Evolutionary conservation across 2,113 vertebrate species (phyloP).

Genomic region (Paradoxurus hermaphroditus): DNA sequence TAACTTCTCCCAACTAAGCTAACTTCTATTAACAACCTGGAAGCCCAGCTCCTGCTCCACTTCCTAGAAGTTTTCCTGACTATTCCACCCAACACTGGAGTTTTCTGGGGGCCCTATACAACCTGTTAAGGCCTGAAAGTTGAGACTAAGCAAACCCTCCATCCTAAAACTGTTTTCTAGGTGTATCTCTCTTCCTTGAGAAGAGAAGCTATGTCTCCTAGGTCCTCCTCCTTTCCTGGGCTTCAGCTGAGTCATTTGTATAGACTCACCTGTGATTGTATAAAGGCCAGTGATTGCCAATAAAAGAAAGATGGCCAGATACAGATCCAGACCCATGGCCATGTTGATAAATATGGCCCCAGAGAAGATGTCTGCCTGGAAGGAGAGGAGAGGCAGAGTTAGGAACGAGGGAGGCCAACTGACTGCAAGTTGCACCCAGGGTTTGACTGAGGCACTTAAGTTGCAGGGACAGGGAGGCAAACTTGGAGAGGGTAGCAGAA

Average conservation of each 20-base stretch:
- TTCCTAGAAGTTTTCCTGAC: background rate
- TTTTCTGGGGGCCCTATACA: background rate
- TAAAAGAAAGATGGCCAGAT: slow-evolving; percentile 91
- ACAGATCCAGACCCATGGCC: slow-evolving; percentile 92
- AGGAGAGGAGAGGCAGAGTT: background rate
- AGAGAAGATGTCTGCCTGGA: slow-evolving; percentile 95
- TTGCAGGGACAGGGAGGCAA: background rate
- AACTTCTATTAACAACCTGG: background rate
- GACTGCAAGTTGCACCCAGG: background rate
- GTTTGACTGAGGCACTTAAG: background rate
- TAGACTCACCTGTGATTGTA: slow-evolving; percentile 93
- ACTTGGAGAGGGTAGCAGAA: background rate
- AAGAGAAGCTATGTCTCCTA: background rate
- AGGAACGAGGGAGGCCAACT: background rate
- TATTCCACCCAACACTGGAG: background rate
- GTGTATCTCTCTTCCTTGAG: background rate
- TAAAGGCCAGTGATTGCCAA: slow-evolving; percentile 91
- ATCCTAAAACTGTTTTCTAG: background rate
- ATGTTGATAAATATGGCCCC: slow-evolving; percentile 95
- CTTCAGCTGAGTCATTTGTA: background rate
- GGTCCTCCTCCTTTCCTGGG: background rate
- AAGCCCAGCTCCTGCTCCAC: background rate
- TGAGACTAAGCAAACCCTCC: background rate
- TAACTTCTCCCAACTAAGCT: background rate
- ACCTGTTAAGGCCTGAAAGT: background rate